Conservation (phyloP, 2,888 invertebrate genomes). For the Chymomyza fuscimana region DNA sequence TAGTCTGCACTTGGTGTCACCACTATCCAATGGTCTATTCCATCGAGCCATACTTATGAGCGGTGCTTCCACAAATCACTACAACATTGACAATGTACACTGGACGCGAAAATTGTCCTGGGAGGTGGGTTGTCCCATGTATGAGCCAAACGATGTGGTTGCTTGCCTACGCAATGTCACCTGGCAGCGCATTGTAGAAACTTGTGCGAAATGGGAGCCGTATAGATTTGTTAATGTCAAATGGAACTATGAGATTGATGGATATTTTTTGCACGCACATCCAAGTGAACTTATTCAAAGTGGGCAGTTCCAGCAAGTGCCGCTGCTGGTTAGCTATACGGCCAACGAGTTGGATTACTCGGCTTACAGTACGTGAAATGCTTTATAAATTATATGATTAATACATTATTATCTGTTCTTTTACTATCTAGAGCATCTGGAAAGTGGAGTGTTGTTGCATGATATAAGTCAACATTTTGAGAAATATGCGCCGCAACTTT, state of each 20-base stretch:
- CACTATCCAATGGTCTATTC: constrained; percentile 84
- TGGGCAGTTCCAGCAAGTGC: constrained; percentile 82
- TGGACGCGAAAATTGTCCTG: constrained; percentile 83
- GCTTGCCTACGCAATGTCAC: constrained; percentile 80
- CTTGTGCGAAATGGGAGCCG: constrained; percentile 62
- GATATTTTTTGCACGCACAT: constrained; percentile 82
- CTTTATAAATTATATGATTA: not conserved
- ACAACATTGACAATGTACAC: constrained; percentile 80
- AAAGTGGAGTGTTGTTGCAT: constrained; percentile 55
- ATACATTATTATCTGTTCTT: not conserved
- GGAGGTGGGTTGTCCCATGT: constrained; percentile 82
- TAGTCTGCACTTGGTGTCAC: constrained; percentile 82
- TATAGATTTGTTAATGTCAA: constrained; percentile 66
- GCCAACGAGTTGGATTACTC: constrained; percentile 81
- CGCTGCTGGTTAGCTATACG: constrained; percentile 83
- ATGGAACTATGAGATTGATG: constrained; percentile 82
- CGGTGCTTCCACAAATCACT: constrained; percentile 82
- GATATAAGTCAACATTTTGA: constrained; percentile 65
- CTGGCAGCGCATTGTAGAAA: constrained; percentile 60
- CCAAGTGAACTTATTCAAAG: constrained; percentile 81
- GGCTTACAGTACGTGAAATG: constrained; percentile 70
- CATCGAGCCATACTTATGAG: constrained; percentile 86
- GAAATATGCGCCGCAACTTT: constrained; percentile 70
- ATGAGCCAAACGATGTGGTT: constrained; percentile 81
- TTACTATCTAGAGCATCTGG: constrained; percentile 45